Evolutionary conservation across 2,888 invertebrate species (phyloP).

Genomic region (Agrotis puta): DNA sequence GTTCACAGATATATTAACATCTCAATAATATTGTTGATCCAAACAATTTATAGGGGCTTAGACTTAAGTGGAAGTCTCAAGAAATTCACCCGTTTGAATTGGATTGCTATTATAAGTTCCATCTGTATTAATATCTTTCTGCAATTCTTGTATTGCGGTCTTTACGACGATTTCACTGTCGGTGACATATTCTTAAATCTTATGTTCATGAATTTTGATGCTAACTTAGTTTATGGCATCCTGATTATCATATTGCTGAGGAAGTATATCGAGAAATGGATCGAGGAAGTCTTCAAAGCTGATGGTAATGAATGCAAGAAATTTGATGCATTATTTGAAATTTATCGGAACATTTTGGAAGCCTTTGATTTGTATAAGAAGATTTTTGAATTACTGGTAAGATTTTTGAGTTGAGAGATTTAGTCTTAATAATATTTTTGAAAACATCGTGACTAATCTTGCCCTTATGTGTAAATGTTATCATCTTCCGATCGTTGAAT

Average conservation of each 20-base stretch:
- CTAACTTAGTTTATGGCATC: slow-evolving; percentile 34
- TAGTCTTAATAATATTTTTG: too few relatives aligned
- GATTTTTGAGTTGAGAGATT: too few relatives aligned
- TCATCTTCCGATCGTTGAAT: too few relatives aligned
- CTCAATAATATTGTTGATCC: slow-evolving; percentile 33
- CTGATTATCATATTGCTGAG: slow-evolving; percentile 40
- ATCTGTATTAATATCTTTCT: slow-evolving; percentile 18
- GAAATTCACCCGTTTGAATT: slow-evolving; percentile 18
- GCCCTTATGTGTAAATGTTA: too few relatives aligned
- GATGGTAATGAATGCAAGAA: neutral
- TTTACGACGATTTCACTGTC: neutral
- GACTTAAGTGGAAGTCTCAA: slow-evolving; percentile 12
- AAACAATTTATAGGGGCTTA: slow-evolving; percentile 26
- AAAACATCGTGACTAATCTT: too few relatives aligned
- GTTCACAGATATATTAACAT: slow-evolving; percentile 34
- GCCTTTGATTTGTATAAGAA: slow-evolving; percentile 33
- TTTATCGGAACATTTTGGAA: slow-evolving; percentile 40
- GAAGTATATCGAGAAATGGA: slow-evolving; percentile 37
- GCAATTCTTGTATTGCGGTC: neutral
- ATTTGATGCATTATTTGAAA: neutral
- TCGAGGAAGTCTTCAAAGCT: neutral
- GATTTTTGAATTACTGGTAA: slow-evolving; percentile 45
- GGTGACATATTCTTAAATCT: slow-evolving; percentile 16
- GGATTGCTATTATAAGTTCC: slow-evolving; percentile 26
- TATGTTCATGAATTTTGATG: slow-evolving; percentile 34